Evolutionary conservation across 1,140 invertebrate genomes (phyloP).

Genomic region (Drosophila sulfurigaster): DNA sequence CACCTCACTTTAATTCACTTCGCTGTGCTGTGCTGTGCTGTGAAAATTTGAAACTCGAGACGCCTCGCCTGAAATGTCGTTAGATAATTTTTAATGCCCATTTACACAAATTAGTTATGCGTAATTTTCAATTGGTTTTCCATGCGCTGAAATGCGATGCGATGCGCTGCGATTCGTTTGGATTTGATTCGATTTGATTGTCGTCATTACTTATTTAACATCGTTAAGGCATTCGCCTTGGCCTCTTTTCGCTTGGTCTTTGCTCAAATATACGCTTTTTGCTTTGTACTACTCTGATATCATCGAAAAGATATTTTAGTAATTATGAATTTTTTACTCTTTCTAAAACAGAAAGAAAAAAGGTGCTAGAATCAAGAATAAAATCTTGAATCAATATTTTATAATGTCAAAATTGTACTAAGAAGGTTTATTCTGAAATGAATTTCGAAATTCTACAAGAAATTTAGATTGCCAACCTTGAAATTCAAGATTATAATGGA

Average conservation of each 20-base stretch:
- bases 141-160: slow-evolving; percentile 30
- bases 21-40: neutral
- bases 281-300: no score
- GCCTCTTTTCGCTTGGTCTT: neutral
- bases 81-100: slow-evolving; percentile 51
- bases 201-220: slow-evolving; percentile 12
- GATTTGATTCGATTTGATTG: slow-evolving; percentile 15
- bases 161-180: slow-evolving; percentile 14
- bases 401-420: no score
- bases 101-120: slow-evolving; percentile 59
- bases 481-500: no score
- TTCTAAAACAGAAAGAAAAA: no score
- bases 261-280: no score
- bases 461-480: no score
- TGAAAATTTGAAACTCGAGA: slow-evolving; percentile 4
- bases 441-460: no score
- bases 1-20: slow-evolving; percentile 29
- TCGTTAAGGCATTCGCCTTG: slow-evolving; percentile 1
- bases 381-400: no score
- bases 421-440: no score
- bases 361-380: no score
- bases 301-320: no score
- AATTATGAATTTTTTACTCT: no score
- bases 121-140: slow-evolving; percentile 66
- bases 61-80: slow-evolving; percentile 34